These are phyloP conservation scores for Sebastes glaucus DNA, from an alignment of 2,797 vertebrate genomes.

Conservation along the genomic window DNA sequence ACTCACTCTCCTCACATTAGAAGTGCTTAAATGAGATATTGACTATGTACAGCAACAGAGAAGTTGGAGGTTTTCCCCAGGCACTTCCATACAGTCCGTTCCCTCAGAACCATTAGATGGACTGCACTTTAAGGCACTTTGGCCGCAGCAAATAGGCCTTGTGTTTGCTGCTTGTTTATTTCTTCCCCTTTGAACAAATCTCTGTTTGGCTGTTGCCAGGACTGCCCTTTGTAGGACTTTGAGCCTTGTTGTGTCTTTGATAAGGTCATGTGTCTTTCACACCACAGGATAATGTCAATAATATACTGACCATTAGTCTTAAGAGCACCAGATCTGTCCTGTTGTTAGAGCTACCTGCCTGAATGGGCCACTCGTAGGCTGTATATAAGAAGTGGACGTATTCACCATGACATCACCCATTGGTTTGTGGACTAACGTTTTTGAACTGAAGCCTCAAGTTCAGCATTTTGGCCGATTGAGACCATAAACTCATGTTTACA, in stretches of 20 bases:
- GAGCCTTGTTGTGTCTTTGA: not conserved
- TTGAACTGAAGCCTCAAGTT: too few species aligned
- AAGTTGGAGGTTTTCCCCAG: not conserved
- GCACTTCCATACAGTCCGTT: not conserved
- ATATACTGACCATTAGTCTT: not conserved
- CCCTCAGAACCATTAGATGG: not conserved
- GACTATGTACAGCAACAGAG: not conserved
- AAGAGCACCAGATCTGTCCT: not conserved
- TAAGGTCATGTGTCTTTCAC: not conserved
- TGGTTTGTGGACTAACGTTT: too few species aligned
- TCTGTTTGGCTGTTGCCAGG: not conserved
- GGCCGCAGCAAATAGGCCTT: not conserved
- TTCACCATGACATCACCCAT: too few species aligned
- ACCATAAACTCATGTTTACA: too few species aligned
- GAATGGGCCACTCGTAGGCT: not conserved
- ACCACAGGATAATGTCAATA: not conserved
- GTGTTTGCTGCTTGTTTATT: not conserved
- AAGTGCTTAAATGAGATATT: not conserved
- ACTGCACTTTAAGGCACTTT: slow-evolving; percentile 4
- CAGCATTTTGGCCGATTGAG: too few species aligned
- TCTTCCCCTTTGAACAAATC: slow-evolving; percentile 8
- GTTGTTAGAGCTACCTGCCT: not conserved
- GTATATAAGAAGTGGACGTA: too few species aligned
- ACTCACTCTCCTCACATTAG: not conserved
- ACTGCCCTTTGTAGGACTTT: not conserved